Base-by-base conservation (phyloP, 2,797 vertebrate species). In the Rhodeus uyekii region DNA sequence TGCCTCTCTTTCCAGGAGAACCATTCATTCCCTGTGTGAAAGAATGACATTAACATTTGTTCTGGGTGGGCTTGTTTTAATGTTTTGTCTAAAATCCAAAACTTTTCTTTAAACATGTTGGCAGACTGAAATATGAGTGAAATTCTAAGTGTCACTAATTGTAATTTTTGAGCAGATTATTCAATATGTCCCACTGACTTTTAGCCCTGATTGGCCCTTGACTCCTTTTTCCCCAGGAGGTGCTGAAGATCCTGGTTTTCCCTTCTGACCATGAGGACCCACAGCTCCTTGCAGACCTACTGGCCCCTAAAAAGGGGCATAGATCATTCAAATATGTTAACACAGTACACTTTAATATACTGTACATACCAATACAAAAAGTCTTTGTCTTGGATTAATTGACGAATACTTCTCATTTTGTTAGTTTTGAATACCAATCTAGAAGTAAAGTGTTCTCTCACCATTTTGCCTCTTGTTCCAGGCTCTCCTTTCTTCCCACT, bases 401-500 rank as follows among this genome's bases (percentile, higher is more conserved):
- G 1, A 32, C 3, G 24, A 64, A 12, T n/a, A 7, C 29, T 58
- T 58, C 5, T 55, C 29, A 18, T 39, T 60, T n/a, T 46, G 50
- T 58, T 58, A 2, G 36, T 2, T 29, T 27, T 58, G 48, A 4
- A 78, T 42, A 68, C 22, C 19, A 38, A 46, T 71, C 16, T 19
- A 0, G 7, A 72, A 75, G 2, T 14, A 55, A 42, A 18, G 36
- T n/a, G 0, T 79, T 83, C 72, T 79, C 61, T 88, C 83, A 95
- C 94, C 84, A 60, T 55, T 85, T 55, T 72, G n/a, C 94, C 92
- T 83, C n/a, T 85, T 67, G 38, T 9, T 73, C 92, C 93, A 63
- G 83, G 18, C 13, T 93, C 89, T 86, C 93, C 94, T 81, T 91
- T 93, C 38, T 61, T 75, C 36, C 93, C 93, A 13, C 2, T 89